Conservation (phyloP, 2,797 vertebrate species). For the Danio jaintianensis region DNA sequence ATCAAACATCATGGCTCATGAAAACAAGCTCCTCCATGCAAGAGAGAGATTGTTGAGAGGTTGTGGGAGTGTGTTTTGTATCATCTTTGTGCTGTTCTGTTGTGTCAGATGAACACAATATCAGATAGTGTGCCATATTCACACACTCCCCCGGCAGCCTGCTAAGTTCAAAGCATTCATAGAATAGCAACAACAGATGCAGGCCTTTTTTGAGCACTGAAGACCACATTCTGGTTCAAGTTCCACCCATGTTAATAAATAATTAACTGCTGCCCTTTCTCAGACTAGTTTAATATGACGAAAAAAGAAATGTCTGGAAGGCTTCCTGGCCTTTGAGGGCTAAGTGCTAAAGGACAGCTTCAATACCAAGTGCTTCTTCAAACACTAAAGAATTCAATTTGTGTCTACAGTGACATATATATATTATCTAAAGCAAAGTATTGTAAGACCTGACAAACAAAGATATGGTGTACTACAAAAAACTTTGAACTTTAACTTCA, state of each 20-base stretch:
- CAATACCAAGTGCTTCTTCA: conserved; percentile 13
- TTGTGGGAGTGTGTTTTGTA: conserved; percentile 19
- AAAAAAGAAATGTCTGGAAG: conserved; percentile 39
- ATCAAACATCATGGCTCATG: not conserved
- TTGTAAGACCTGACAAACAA: not conserved
- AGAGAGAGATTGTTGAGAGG: not conserved
- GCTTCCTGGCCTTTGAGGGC: conserved; percentile 48
- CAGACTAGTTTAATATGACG: conserved; percentile 17
- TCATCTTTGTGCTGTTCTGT: conserved; percentile 14
- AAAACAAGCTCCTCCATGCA: not conserved
- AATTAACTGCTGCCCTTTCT: conserved; percentile 47
- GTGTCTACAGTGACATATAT: not conserved
- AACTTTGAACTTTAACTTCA: no score
- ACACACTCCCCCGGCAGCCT: not conserved
- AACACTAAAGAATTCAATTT: not conserved
- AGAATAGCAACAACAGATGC: conserved; percentile 32
- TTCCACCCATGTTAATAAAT: conserved; percentile 55
- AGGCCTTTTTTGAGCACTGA: conserved; percentile 21
- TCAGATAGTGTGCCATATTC: conserved; percentile 6
- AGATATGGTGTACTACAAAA: no score
- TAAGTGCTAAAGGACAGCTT: conserved; percentile 13
- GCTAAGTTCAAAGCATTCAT: conserved; percentile 42
- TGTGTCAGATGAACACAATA: conserved; percentile 22
- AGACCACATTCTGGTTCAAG: conserved; percentile 49
- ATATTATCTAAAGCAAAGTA: not conserved